Evolutionary conservation across 2,888 invertebrate species (phyloP), one percentile per base, ranked within the genome.

Genomic region (Stenolophus ochropezus): DNA sequence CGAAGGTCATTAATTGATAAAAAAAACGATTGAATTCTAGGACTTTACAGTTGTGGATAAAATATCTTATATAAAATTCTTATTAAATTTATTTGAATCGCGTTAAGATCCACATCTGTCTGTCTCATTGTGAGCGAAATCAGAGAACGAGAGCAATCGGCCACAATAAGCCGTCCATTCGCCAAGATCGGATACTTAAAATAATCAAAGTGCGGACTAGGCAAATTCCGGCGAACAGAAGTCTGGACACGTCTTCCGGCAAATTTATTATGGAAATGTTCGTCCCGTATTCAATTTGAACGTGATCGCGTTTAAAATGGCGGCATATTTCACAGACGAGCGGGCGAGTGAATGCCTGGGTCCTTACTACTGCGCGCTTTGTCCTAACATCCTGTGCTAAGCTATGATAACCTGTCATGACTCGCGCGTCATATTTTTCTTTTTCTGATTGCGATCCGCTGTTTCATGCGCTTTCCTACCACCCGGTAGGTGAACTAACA

Each of bases 261-360:
- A 87, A 88, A 88, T 88, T 88, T 88, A 88, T 88, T 88, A 88
- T 88, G 89, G 88, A 88, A 88, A 89, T 89, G 87, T 86, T 86
- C 87, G 86, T 88, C 87, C 87, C 87, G 88, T 87, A 88, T 89
- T 89, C 88, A 88, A 88, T 88, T 88, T 87, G 87, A 85, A 88
- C 88, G 88, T 88, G 88, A 89, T 88, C 88, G 87, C 86, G 88
- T 88, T 89, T 87, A 88, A 88, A 89, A 88, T 88, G 86, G 87
- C 86, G 86, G 87, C 88, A 88, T 88, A 88, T 88, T 88, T 89
- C 87, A 87, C 86, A 83, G 81, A 5, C 42, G 53, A 53, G 47
- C 75, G 25, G 25, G 14, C 56, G 27, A 56, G 27, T 75, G 27
- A 27, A 75, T 75, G 75, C 73, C 49, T 33, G 33, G 65, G 65